phyloP scores from a whole-genome alignment of 2,797 vertebrate genomes.

The Enteromius trimaculatus region DNA sequence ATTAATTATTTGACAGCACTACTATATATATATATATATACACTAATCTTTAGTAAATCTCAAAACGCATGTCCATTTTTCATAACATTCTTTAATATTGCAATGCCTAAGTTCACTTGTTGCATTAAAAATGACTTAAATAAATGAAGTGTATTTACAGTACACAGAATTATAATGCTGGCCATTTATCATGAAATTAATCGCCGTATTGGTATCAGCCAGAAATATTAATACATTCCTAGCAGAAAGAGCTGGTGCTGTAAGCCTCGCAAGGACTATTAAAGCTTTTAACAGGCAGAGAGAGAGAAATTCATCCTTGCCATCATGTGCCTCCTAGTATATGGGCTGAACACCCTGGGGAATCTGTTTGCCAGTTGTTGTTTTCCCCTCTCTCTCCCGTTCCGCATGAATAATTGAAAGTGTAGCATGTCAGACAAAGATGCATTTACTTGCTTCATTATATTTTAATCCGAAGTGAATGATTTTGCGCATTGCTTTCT shows the following conservation, averaged over 20 bases:
- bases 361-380: constrained; percentile 40
- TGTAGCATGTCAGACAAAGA: constrained; percentile 79
- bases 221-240: neutral
- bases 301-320: constrained; percentile 28
- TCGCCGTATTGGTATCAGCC: neutral
- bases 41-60: neutral
- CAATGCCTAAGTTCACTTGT: neutral
- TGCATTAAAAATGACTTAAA: neutral
- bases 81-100: neutral
- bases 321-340: constrained; percentile 31
- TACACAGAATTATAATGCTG: neutral
- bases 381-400: constrained; percentile 31
- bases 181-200: neutral
- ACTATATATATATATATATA: too few relatives aligned
- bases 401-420: constrained; percentile 77
- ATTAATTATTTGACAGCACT: too few relatives aligned
- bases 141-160: neutral
- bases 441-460: constrained; percentile 79
- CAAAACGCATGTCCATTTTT: neutral
- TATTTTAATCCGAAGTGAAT: constrained; percentile 78
- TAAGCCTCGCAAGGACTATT: constrained; percentile 23
- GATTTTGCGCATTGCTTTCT: constrained; percentile 65
- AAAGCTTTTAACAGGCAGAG: constrained; percentile 36
- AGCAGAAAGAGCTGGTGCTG: neutral
- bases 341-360: constrained; percentile 33